phyloP scores from a whole-genome alignment of 2,888 invertebrate species.

The Nomada hirtipes region DNA sequence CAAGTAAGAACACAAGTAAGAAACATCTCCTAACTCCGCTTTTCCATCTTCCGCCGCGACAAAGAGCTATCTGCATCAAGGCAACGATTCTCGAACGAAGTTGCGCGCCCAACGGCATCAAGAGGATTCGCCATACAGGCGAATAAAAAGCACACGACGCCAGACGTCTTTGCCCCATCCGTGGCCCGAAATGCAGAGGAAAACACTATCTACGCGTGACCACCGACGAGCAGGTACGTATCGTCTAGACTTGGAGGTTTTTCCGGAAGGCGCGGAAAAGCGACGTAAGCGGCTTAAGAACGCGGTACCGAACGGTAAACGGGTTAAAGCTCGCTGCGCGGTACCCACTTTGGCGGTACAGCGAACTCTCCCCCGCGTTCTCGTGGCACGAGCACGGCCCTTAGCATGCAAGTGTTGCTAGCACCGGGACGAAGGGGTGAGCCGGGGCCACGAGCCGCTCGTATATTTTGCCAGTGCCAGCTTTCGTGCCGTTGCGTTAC shows the following conservation, averaged over 20 bases:
- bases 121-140: not conserved
- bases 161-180: slow-evolving; percentile 7
- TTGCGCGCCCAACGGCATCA: slow-evolving; percentile 6
- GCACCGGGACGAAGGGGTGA: slow-evolving; percentile 47
- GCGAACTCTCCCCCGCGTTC: slow-evolving; percentile 69
- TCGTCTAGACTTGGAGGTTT: slow-evolving; percentile 40
- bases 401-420: slow-evolving; percentile 73
- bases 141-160: slow-evolving; percentile 22
- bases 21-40: not conserved
- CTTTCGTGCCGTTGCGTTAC: slow-evolving; percentile 69
- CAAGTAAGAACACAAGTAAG: not conserved
- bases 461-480: slow-evolving; percentile 72
- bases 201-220: slow-evolving; percentile 44
- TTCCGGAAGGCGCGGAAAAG: slow-evolving; percentile 32
- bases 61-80: not conserved
- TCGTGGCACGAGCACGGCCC: slow-evolving; percentile 65
- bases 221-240: slow-evolving; percentile 41
- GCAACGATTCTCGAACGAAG: not conserved
- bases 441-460: slow-evolving; percentile 70
- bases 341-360: slow-evolving; percentile 51
- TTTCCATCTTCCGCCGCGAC: not conserved
- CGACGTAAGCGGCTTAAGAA: slow-evolving; percentile 63
- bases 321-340: slow-evolving; percentile 59
- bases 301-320: slow-evolving; percentile 57
- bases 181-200: slow-evolving; percentile 10